Evolutionary conservation across 2,113 vertebrate species (phyloP).

Genomic region (Bufo gargarizans): DNA sequence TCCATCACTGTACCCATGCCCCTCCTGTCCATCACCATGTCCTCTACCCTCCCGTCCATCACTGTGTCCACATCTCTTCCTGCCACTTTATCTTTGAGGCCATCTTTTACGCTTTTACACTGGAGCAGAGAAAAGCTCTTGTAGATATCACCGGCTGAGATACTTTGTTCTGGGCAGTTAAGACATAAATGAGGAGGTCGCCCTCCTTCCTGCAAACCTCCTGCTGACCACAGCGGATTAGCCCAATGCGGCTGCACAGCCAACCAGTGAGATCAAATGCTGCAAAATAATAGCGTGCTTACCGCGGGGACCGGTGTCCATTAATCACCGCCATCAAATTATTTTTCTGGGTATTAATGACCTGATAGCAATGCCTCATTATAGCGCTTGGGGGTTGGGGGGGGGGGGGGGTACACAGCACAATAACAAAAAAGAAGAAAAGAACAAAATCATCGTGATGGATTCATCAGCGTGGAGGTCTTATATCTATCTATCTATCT

Average conservation of each 20-base stretch:
- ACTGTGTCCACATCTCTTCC: too few species aligned
- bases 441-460: not conserved
- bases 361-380: not conserved
- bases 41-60: too few species aligned
- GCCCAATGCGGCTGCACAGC: not conserved
- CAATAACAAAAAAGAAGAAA: not conserved
- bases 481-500: conserved; percentile 8
- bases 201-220: not conserved
- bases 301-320: too few species aligned
- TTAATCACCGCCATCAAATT: not conserved
- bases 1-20: too few species aligned
- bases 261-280: conserved; percentile 17
- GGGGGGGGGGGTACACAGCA: not conserved
- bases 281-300: not conserved
- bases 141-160: not conserved
- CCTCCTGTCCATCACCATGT: too few species aligned
- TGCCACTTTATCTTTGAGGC: not conserved
- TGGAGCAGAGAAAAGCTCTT: not conserved
- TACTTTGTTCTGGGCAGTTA: not conserved
- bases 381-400: not conserved
- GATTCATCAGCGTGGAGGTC: not conserved
- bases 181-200: conserved; percentile 19
- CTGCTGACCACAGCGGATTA: conserved; percentile 20
- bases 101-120: not conserved
- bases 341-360: not conserved